Percentiles rank a stretch among this genome's conserved stretches.
These are phyloP conservation scores for Aeoliscus strigatus DNA, from an alignment of 2,797 vertebrate species.

Conservation along the genomic window DNA sequence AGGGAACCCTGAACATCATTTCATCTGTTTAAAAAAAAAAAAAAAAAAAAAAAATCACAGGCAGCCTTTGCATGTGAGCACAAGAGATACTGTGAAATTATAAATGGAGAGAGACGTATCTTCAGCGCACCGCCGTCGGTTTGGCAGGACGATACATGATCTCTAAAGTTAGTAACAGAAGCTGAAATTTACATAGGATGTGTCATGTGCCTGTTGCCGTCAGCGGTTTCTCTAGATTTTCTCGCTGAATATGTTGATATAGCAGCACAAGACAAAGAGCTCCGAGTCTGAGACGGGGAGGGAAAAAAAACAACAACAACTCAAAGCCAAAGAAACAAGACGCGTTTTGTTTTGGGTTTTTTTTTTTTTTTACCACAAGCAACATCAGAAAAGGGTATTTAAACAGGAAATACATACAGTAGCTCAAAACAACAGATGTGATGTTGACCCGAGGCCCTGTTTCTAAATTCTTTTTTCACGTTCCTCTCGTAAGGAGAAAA, in stretches of 20 bases:
- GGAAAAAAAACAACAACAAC: slow-evolving; percentile 4
- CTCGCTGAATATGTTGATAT: slow-evolving; percentile 42
- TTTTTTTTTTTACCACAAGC: slow-evolving; percentile 56
- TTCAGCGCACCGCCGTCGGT: slow-evolving; percentile 3
- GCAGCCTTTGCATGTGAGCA: slow-evolving; percentile 17
- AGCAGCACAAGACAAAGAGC: slow-evolving; percentile 41
- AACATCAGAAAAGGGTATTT: slow-evolving; percentile 60
- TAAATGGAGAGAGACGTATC: slow-evolving; percentile 28
- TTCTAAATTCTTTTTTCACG: slow-evolving; percentile 60
- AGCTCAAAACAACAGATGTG: slow-evolving; percentile 60
- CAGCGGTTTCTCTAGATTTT: slow-evolving; percentile 33
- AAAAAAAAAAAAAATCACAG: slow-evolving; percentile 55
- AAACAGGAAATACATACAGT: slow-evolving; percentile 44
- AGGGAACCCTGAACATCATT: slow-evolving; percentile 49
- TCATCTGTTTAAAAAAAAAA: too few relatives aligned
- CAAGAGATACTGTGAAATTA: slow-evolving; percentile 27
- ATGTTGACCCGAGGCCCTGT: slow-evolving; percentile 64
- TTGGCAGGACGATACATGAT: slow-evolving; percentile 9
- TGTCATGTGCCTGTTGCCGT: slow-evolving; percentile 39
- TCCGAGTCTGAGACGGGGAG: slow-evolving; percentile 39
- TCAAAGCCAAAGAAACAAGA: slow-evolving; percentile 16
- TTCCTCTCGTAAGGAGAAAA: slow-evolving; percentile 59
- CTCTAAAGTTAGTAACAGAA: slow-evolving; percentile 21
- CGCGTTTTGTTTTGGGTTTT: too few relatives aligned
- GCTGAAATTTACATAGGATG: slow-evolving; percentile 31